These are phyloP conservation scores for Anthophora plumipes DNA, from an alignment of 2,888 invertebrate genomes.

Conservation along the genomic window DNA sequence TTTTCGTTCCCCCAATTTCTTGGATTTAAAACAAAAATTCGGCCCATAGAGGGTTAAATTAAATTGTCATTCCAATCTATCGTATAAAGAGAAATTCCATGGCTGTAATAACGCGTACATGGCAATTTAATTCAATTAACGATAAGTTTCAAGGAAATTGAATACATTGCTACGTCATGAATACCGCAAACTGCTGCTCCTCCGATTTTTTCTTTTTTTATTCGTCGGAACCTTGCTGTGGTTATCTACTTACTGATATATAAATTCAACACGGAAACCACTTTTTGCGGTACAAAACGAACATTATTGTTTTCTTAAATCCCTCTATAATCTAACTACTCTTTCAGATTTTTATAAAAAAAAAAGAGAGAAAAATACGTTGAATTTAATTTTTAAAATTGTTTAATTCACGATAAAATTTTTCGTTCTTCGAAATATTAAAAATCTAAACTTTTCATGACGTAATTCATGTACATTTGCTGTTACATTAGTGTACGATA, in stretches of 20 bases:
- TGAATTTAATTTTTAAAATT: too few species aligned
- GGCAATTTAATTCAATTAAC: conserved; percentile 1
- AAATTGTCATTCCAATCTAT: not conserved
- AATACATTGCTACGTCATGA: not conserved
- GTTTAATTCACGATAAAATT: too few species aligned
- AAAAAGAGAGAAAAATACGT: too few species aligned
- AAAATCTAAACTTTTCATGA: too few species aligned
- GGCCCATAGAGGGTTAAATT: too few species aligned
- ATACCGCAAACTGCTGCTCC: too few species aligned
- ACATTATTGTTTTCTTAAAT: not conserved
- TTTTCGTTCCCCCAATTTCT: too few species aligned
- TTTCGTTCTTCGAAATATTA: too few species aligned
- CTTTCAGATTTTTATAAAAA: not conserved
- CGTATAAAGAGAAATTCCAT: not conserved
- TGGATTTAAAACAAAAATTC: too few species aligned
- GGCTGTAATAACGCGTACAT: not conserved
- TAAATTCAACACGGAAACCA: not conserved
- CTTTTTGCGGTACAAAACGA: not conserved
- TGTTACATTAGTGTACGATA: too few species aligned
- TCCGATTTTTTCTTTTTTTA: not conserved
- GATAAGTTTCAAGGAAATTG: conserved; percentile 29
- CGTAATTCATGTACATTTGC: too few species aligned
- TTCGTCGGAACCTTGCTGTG: not conserved
- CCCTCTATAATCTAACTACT: not conserved
- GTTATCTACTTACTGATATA: conserved; percentile 23